A percentile compares a stretch with the other conserved stretches of the same genome.
Conservation (phyloP, 2,797 vertebrate genomes). For the Sebastolobus altivelis region DNA sequence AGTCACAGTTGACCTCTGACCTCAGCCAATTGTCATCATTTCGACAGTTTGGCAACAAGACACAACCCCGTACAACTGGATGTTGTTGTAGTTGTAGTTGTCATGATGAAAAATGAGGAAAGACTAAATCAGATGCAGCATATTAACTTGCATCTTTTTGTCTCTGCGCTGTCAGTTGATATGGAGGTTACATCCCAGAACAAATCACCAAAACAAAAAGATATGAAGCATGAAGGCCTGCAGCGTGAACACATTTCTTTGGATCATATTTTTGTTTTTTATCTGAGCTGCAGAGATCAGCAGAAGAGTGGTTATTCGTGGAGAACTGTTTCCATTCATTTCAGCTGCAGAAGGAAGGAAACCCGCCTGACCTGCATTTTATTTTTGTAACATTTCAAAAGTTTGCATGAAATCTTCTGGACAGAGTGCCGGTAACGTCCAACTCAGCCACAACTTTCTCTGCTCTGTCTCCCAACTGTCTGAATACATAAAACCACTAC, state of each 20-base stretch:
- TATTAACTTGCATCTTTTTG: neutral
- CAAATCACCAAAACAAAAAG: neutral
- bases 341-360: too few species aligned
- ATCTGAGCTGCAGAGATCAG: neutral
- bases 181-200: neutral
- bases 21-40: neutral
- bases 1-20: neutral
- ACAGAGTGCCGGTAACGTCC: too few species aligned
- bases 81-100: accelerated
- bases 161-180: neutral
- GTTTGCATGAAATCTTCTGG: neutral
- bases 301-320: too few species aligned
- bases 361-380: neutral
- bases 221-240: neutral
- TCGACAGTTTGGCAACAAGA: neutral
- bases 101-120: neutral
- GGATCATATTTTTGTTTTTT: too few species aligned
- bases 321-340: too few species aligned
- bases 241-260: too few species aligned
- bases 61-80: neutral
- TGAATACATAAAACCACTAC: neutral
- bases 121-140: neutral
- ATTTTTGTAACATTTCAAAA: constrained; percentile 1
- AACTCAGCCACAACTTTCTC: too few species aligned
- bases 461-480: neutral